Base-by-base conservation (phyloP, 1,140 invertebrate genomes). In the Panagrolaimus sp. region DNA sequence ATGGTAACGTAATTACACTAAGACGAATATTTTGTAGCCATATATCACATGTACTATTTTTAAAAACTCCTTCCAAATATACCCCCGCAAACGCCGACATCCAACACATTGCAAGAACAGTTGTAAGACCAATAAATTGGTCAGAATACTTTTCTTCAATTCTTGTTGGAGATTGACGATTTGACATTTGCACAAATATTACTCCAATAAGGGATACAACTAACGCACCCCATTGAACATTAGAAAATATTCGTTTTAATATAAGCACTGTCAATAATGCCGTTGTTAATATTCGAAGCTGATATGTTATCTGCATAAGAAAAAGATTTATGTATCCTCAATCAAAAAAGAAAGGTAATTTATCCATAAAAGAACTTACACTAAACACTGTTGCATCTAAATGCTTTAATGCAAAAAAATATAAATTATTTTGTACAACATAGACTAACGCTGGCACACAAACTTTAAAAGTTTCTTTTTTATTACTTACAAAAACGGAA, bases 21-120 rank as follows among this genome's bases (percentile, higher is more conserved):
- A 73, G 68, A 42, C 72, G 72, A 51, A 73, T 73, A 48, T 73
- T 73, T 53, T 73, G 72, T 31, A 74, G 48, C 72, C 63, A 74
- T 71, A 73, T 73, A 64, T 73, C 72, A 31, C 72, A 73, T 45
- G 72, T 65, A 46, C 72, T 73, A 44, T 73, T 71, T 42, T 73
- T 73, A 13, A 73, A 65, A 20, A 73, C 72, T 23, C 72, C 66
- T 45, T 73, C 72, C 61, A 73, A 45, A 71, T 73, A 73, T 4
- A 73, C 72, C 20, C 72, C 71, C 14, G 95, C 94, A 86, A 98
- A 98, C 3, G 96, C 96, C 45, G 93, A 97, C 43, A 96, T 87
- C 73, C 92, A 89, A 83, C 93, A 96, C 9, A 95, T 93, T n/a
- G 88, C 87, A 3, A 98, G 80, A 2, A 95, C 93, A 8, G 94